Percentiles rank a stretch among this genome's conserved stretches.
Conservation (phyloP, 2,113 vertebrate genomes). For the Lycocorax pyrrhopterus region DNA sequence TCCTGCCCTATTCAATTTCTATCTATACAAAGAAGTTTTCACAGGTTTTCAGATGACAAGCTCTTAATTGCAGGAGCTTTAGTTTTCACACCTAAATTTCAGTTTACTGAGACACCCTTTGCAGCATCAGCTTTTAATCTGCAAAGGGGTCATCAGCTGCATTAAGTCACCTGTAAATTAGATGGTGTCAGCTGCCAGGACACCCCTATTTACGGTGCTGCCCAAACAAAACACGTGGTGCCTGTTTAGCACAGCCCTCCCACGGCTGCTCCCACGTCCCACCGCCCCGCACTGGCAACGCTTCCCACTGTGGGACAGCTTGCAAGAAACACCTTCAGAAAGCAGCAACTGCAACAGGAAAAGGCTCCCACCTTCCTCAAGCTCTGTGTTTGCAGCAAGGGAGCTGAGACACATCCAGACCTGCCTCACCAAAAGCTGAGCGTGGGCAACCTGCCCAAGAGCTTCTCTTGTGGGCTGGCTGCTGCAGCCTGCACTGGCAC, state of each 20-base stretch:
- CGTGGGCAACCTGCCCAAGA: neutral
- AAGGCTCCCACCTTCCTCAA: neutral
- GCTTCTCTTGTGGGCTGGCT: neutral
- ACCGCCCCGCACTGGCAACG: accelerated
- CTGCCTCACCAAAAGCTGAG: neutral
- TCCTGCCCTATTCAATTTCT: neutral
- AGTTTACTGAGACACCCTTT: neutral
- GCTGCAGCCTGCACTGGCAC: neutral
- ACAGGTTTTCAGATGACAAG: neutral
- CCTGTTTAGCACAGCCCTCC: neutral
- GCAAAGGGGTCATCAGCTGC: neutral
- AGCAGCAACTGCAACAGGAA: neutral
- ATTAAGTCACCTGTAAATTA: conserved; percentile 1
- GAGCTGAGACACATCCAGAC: neutral
- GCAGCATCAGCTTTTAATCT: neutral
- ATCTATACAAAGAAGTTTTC: neutral
- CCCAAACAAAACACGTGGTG: neutral
- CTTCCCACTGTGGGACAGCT: neutral
- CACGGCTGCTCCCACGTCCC: neutral
- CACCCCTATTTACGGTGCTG: neutral
- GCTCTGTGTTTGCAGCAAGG: neutral
- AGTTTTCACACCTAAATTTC: neutral
- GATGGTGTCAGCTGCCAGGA: neutral
- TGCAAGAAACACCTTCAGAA: neutral
- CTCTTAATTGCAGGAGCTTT: neutral